Conservation (phyloP, 2,888 invertebrate species). For the Lomographa bimaculata region DNA sequence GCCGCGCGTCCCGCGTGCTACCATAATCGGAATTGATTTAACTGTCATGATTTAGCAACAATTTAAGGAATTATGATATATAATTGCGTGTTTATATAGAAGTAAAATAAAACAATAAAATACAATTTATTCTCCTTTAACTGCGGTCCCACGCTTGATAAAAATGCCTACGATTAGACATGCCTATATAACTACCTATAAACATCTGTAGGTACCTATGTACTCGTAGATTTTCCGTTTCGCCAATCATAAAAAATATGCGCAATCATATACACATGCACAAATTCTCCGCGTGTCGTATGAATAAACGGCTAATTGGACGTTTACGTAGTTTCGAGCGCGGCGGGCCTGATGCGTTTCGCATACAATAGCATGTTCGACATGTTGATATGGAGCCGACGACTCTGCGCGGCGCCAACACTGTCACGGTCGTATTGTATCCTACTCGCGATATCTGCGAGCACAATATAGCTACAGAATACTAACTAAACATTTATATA, state of each 20-base stretch:
- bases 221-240: slow-evolving; percentile 14
- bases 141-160: no score
- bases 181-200: no score
- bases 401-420: slow-evolving; percentile 39
- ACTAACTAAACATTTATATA: no score
- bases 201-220: no score
- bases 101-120: slow-evolving; percentile 3
- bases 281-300: slow-evolving; percentile 17
- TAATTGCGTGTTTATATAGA: neutral
- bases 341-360: slow-evolving; percentile 44
- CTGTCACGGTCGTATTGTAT: slow-evolving; percentile 52
- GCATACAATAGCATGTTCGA: slow-evolving; percentile 59
- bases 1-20: slow-evolving; percentile 10
- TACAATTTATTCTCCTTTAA: no score
- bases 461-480: no score
- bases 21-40: slow-evolving; percentile 14
- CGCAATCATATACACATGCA: slow-evolving; percentile 15
- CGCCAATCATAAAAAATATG: slow-evolving; percentile 17
- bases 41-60: slow-evolving; percentile 8
- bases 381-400: slow-evolving; percentile 48
- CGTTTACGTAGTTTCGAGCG: slow-evolving; percentile 40
- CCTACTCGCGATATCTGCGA: no score
- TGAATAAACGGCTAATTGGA: slow-evolving; percentile 43
- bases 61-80: slow-evolving; percentile 2
- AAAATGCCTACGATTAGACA: slow-evolving; percentile 12